phyloP scores from a whole-genome alignment of 2,797 vertebrate species.

The Neopelma chrysocephalum region DNA sequence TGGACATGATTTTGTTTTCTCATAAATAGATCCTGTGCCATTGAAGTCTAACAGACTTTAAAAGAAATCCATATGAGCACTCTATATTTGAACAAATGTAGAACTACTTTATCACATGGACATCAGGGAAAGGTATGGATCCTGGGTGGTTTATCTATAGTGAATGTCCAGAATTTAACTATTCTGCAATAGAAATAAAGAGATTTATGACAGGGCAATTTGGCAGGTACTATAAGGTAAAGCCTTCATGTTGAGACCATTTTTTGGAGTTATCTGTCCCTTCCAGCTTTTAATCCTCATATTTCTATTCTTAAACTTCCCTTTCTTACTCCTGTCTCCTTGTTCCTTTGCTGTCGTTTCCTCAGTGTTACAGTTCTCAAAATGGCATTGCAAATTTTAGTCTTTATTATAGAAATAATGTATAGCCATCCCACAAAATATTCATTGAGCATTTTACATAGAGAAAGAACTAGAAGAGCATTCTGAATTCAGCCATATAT shows the following conservation, averaged over 20 bases:
- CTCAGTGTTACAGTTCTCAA: neutral
- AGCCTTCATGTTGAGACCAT: neutral
- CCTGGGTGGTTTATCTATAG: neutral
- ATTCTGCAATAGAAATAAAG: neutral
- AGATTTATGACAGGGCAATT: neutral
- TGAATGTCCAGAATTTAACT: neutral
- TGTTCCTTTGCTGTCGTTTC: neutral
- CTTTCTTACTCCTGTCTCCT: neutral
- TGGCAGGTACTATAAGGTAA: neutral
- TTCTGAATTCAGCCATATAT: neutral
- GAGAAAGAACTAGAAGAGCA: neutral
- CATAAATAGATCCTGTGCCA: neutral
- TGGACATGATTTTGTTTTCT: neutral
- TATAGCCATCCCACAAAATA: neutral
- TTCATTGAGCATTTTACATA: neutral
- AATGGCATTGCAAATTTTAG: neutral
- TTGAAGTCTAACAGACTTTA: accelerated
- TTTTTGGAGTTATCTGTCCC: neutral
- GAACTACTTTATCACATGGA: neutral
- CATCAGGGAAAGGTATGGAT: neutral
- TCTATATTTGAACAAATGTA: neutral
- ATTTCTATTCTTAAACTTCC: neutral
- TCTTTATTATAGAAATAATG: neutral
- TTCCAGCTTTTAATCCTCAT: neutral
- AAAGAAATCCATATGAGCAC: neutral